These are phyloP conservation scores for Beroe ovata DNA, from an alignment of 37 sponge, comb jelly and placozoan species.

Conservation along the genomic window DNA sequence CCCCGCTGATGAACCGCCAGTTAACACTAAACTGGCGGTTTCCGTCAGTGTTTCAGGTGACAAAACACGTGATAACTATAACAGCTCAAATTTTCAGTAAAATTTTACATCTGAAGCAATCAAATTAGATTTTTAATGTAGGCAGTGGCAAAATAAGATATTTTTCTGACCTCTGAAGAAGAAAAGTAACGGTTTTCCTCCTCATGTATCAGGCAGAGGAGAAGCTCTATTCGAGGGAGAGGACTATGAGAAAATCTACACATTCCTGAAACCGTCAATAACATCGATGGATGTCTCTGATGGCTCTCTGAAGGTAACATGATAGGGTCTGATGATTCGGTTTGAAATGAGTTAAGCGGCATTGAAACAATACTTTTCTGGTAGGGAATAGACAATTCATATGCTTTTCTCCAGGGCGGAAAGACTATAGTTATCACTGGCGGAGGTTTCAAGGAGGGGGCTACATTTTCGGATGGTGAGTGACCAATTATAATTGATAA, in stretches of 20 bases:
- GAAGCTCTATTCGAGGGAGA: slow-evolving; percentile 45
- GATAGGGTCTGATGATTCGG: background rate
- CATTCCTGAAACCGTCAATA: background rate
- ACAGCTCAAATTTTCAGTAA: too few relatives aligned
- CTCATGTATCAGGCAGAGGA: slow-evolving; percentile 21
- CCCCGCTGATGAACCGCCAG: background rate
- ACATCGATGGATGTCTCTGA: background rate
- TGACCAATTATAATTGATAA: too few relatives aligned
- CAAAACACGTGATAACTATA: too few relatives aligned
- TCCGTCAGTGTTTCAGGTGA: background rate
- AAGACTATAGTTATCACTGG: background rate
- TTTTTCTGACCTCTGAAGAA: too few relatives aligned
- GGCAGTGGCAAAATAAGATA: too few relatives aligned
- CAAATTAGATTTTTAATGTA: too few relatives aligned
- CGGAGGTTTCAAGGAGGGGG: slow-evolving; percentile 27
- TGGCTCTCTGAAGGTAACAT: slow-evolving; percentile 20
- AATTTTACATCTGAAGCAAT: too few relatives aligned
- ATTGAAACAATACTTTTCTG: background rate
- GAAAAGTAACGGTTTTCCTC: too few relatives aligned
- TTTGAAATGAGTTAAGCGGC: background rate
- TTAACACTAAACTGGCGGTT: background rate
- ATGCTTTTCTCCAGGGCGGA: slow-evolving; percentile 37
- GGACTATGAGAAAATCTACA: background rate
- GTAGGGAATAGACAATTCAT: too few relatives aligned
- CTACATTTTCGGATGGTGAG: background rate